Conservation (phyloP, 2,888 invertebrate species). For the Meiosimyza platycephala region DNA sequence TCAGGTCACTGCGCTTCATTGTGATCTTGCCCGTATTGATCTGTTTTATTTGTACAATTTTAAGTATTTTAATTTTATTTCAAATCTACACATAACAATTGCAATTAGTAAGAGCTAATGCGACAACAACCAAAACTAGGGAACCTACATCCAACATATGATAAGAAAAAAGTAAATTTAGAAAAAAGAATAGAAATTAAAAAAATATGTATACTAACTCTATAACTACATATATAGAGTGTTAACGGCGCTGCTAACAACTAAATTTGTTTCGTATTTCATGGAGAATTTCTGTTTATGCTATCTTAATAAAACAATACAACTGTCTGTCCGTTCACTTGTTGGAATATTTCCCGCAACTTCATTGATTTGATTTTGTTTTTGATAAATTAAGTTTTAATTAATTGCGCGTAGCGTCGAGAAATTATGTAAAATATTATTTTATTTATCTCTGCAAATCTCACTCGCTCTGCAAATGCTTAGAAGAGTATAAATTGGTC, state of each 20-base stretch:
- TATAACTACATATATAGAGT: conserved; percentile 30
- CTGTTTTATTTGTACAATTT: conserved; percentile 80
- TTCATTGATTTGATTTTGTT: no score
- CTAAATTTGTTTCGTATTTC: no score
- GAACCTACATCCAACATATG: conserved; percentile 37
- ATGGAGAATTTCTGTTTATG: no score
- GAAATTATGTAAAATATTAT: no score
- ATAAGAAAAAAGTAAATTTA: conserved; percentile 33
- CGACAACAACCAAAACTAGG: conserved; percentile 39
- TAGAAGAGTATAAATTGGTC: no score
- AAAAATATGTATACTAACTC: conserved; percentile 13
- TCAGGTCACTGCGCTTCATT: conserved; percentile 76
- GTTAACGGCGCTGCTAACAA: conserved; percentile 20
- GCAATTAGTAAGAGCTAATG: conserved; percentile 35
- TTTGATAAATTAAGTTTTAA: no score
- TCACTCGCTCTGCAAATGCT: no score
- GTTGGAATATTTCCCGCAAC: no score
- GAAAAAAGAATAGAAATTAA: conserved; percentile 4
- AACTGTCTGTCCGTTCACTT: no score
- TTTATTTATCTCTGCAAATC: no score
- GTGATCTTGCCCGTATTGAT: conserved; percentile 79
- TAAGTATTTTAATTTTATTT: conserved; percentile 79
- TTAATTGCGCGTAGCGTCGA: no score
- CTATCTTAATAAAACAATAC: no score
- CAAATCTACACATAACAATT: conserved; percentile 69